Evolutionary conservation across 1,140 invertebrate species (phyloP).

Genomic region (Heliconius hewitsoni): DNA sequence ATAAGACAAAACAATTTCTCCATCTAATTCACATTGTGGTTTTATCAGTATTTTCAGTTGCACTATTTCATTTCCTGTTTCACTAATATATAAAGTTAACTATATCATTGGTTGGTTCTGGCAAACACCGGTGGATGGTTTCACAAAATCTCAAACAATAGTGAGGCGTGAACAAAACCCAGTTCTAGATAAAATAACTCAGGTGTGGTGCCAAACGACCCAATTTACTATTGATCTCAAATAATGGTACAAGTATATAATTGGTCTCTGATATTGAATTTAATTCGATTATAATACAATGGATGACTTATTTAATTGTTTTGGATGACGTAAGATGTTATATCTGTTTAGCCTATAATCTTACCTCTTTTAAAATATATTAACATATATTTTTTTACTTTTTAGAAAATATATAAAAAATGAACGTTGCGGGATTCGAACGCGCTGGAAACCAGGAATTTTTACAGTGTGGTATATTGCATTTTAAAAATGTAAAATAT

Average conservation of each 20-base stretch:
- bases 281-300: neutral
- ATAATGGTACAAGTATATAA: neutral
- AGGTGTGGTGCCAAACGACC: constrained; percentile 1
- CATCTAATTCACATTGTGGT: too few species aligned
- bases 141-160: neutral
- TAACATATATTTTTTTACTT: too few species aligned
- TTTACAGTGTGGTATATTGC: too few species aligned
- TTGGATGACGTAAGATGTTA: neutral
- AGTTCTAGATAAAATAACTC: constrained; percentile 4
- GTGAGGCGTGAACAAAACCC: constrained; percentile 6
- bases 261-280: neutral
- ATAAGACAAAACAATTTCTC: too few species aligned
- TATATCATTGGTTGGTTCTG: neutral
- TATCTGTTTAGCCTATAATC: neutral
- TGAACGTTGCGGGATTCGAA: too few species aligned
- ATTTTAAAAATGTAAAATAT: too few species aligned
- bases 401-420: too few species aligned
- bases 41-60: neutral
- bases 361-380: too few species aligned
- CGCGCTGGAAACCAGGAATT: too few species aligned
- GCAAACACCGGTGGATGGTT: neutral
- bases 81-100: neutral
- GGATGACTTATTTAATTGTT: neutral
- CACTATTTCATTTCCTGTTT: neutral
- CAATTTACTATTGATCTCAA: constrained; percentile 5